Base-by-base conservation (phyloP, 2,797 vertebrate genomes). In the Nannoperca obscura region DNA sequence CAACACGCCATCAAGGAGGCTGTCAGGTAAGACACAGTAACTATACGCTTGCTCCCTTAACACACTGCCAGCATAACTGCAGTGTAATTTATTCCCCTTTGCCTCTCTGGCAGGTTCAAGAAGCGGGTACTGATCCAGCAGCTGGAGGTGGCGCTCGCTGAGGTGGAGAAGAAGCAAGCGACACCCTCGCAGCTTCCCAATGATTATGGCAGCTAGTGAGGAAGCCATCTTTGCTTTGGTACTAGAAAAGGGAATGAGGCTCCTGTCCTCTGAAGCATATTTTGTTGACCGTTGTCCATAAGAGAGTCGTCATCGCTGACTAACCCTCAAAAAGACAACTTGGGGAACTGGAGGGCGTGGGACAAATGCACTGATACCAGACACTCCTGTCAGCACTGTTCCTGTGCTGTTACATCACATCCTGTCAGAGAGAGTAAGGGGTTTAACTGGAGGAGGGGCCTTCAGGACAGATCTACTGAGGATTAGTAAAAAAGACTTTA, bases 41-140 rank as follows among this genome's bases (percentile, higher is more conserved):
- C 44, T 27, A 27, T 27, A 27, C 24, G 24, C 24, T 27, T 17
- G 11, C 1, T 40, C 38, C 38, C 38, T 40, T 1, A 13, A 40
- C 38, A 40, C 11, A 40, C 12, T 40, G 12, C 4, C 38, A 40
- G 38, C 12, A 40, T 40, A 40, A 13, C 12, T 40, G 38, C 38
- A 40, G 12, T 40, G 12, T 12, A n/a, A 46, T 46, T 68, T 47
- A 46, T 49, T 60, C 8, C 30, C 14, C 47, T 63, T 38, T 30
- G 1, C 32, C 13, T 55, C 74, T 83, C 78, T 71, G 81, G 63
- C 92, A 99, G 98, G 95, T 99, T 99, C 95, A 99, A 99, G 95
- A 99, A 98, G 93, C 96, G 97, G 83, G 96, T 99, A 40, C 95
- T 99, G 96, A 99, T 99, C 95, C 97, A 99, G 94, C 97, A 98